A percentile compares a stretch with the other conserved stretches of the same genome.
Evolutionary conservation across 2,888 invertebrate species (phyloP).

Genomic region (Agonopterix heracliana): DNA sequence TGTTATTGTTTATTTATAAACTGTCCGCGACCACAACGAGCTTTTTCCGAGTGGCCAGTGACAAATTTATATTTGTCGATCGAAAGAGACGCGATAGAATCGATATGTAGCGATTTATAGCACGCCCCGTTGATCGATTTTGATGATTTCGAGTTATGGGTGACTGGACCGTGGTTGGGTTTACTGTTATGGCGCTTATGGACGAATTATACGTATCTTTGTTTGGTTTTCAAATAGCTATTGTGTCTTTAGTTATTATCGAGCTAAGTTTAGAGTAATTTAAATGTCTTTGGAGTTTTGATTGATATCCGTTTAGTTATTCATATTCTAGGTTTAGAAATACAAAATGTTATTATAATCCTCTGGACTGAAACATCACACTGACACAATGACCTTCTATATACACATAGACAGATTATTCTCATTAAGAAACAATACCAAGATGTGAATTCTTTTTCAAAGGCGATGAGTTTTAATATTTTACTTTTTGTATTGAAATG

Average conservation of each 20-base stretch:
- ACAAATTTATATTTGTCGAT: slow-evolving; percentile 75
- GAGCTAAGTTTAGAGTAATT: background rate
- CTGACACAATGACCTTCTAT: too few species aligned
- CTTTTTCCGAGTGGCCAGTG: slow-evolving; percentile 63
- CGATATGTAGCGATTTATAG: slow-evolving; percentile 67
- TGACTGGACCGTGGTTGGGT: slow-evolving; percentile 31
- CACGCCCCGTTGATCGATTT: slow-evolving; percentile 65
- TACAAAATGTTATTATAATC: too few species aligned
- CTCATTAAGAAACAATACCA: too few species aligned
- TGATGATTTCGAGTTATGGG: slow-evolving; percentile 57
- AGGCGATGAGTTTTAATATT: too few species aligned
- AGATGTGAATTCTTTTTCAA: too few species aligned
- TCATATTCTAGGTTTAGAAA: background rate
- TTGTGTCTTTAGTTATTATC: background rate
- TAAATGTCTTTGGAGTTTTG: background rate
- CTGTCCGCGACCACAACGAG: slow-evolving; percentile 38
- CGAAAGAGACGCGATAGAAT: slow-evolving; percentile 62
- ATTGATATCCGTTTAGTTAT: background rate
- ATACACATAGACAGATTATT: too few species aligned
- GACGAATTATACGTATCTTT: slow-evolving; percentile 35
- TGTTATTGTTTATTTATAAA: slow-evolving; percentile 75
- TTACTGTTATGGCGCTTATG: slow-evolving; percentile 43
- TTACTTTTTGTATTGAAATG: too few species aligned
- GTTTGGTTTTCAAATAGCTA: slow-evolving; percentile 1
- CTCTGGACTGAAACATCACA: too few species aligned